Evolutionary conservation across 1,140 invertebrate genomes (phyloP).

Genomic region (Papilio aristodemus): DNA sequence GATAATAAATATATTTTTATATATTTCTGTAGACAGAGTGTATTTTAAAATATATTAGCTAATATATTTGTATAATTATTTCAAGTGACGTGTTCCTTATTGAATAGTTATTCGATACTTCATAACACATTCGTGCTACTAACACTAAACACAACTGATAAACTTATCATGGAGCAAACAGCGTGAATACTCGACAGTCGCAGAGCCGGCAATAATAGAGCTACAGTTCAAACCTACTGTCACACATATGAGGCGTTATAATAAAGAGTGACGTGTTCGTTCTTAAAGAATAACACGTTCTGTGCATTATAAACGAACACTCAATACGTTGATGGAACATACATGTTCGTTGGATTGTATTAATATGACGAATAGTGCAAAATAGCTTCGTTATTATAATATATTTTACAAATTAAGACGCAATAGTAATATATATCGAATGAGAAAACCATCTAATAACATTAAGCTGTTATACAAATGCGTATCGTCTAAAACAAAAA

Average conservation of each 20-base stretch:
- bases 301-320: background rate
- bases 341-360: too few relatives aligned
- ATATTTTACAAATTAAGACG: too few relatives aligned
- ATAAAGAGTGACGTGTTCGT: background rate
- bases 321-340: too few relatives aligned
- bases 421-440: too few relatives aligned
- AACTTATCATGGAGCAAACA: conserved; percentile 22
- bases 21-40: too few relatives aligned
- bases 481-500: too few relatives aligned
- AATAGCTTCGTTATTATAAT: too few relatives aligned
- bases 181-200: background rate
- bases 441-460: too few relatives aligned
- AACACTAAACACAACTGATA: conserved; percentile 28
- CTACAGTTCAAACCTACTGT: background rate
- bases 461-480: too few relatives aligned
- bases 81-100: background rate
- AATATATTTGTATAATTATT: background rate
- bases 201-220: background rate
- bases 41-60: too few relatives aligned
- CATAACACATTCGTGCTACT: conserved; percentile 23
- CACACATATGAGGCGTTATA: background rate
- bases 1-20: too few relatives aligned
- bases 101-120: background rate
- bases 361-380: too few relatives aligned
- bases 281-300: background rate